phyloP scores from a whole-genome alignment of 2,797 vertebrate species.

The Leptodactylus fallax region DNA sequence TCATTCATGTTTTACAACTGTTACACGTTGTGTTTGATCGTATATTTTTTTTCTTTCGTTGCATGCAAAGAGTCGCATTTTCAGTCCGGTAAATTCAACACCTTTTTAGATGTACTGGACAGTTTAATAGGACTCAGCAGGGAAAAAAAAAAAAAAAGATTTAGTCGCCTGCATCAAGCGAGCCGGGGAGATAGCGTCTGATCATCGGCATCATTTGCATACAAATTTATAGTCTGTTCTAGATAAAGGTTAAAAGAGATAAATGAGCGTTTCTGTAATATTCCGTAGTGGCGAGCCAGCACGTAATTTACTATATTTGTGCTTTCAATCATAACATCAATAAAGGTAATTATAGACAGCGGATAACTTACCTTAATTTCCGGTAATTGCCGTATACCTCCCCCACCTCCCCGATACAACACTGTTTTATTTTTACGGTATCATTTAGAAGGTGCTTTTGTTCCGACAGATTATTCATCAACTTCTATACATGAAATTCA shows the following conservation, averaged over 20 bases:
- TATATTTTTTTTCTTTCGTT: slow-evolving; percentile 32
- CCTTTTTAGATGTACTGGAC: slow-evolving; percentile 67
- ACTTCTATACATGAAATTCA: slow-evolving; percentile 39
- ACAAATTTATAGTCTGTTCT: slow-evolving; percentile 65
- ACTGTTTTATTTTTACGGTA: slow-evolving; percentile 27
- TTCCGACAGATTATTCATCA: slow-evolving; percentile 51
- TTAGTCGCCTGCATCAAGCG: slow-evolving; percentile 63
- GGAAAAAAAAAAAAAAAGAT: slow-evolving; percentile 64
- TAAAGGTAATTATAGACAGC: slow-evolving; percentile 59
- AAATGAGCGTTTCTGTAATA: slow-evolving; percentile 58
- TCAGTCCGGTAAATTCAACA: slow-evolving; percentile 66
- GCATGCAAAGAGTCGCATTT: slow-evolving; percentile 60
- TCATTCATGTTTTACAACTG: slow-evolving; percentile 65
- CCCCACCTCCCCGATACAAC: slow-evolving; percentile 2
- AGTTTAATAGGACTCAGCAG: slow-evolving; percentile 61
- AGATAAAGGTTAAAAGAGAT: slow-evolving; percentile 66
- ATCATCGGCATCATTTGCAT: slow-evolving; percentile 64
- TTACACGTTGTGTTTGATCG: slow-evolving; percentile 64
- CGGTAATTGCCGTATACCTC: slow-evolving; percentile 46
- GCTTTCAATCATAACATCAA: slow-evolving; percentile 57
- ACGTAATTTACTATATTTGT: slow-evolving; percentile 65
- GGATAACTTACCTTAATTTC: slow-evolving; percentile 59
- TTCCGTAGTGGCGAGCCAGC: slow-evolving; percentile 51
- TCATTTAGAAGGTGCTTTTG: slow-evolving; percentile 39
- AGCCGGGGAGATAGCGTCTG: slow-evolving; percentile 64